phyloP scores from a whole-genome alignment of 2,113 vertebrate genomes.

The Pelusios castaneus region DNA sequence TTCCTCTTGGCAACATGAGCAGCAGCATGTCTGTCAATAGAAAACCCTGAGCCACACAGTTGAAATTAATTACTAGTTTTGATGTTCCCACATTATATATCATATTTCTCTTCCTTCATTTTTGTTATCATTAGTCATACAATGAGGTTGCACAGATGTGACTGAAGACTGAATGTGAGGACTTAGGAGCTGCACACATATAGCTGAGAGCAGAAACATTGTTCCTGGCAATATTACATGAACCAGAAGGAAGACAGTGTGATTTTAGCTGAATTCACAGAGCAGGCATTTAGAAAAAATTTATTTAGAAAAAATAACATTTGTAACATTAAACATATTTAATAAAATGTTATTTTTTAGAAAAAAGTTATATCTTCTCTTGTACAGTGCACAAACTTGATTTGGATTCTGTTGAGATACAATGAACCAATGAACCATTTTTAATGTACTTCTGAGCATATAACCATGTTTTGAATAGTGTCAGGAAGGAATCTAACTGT shows the following conservation, averaged over 20 bases:
- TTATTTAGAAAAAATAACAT: too few relatives aligned
- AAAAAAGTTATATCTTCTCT: fast-evolving
- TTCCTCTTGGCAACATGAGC: background rate
- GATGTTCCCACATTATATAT: background rate
- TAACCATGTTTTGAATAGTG: background rate
- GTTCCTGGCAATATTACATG: background rate
- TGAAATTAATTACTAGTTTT: background rate
- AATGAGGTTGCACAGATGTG: background rate
- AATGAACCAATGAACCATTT: background rate
- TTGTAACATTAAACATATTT: too few relatives aligned
- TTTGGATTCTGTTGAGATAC: background rate
- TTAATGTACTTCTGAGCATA: fast-evolving
- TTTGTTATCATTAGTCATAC: background rate
- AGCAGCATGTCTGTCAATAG: background rate
- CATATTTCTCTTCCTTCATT: background rate
- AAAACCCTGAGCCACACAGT: background rate
- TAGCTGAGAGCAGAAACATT: background rate
- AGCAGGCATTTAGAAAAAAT: background rate
- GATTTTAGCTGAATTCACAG: fast-evolving
- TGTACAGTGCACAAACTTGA: fast-evolving
- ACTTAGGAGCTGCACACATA: fast-evolving
- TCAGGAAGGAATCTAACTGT: background rate
- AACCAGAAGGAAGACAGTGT: background rate
- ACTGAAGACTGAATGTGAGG: background rate
- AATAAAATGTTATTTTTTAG: too few relatives aligned